Conservation (phyloP, 2,888 invertebrate species). For the Gerris lacustris region DNA sequence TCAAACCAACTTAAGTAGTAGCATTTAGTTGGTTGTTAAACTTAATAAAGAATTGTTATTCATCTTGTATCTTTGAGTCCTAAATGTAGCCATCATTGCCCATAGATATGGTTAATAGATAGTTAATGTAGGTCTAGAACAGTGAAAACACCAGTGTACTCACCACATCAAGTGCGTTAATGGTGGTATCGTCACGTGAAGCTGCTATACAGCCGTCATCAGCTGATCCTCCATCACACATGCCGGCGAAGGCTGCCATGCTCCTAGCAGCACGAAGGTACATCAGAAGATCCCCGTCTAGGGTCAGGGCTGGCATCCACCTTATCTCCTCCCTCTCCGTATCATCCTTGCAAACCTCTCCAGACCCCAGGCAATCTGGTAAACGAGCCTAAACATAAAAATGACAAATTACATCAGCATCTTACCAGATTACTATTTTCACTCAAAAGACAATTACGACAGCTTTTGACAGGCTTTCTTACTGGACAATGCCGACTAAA, state of each 20-base stretch:
- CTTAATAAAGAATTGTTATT: no score
- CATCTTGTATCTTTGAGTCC: no score
- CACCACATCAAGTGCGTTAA: constrained; percentile 88
- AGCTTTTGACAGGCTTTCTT: no score
- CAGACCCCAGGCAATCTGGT: constrained; percentile 44
- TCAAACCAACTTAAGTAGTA: no score
- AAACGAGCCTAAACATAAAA: constrained; percentile 44
- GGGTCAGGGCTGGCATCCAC: constrained; percentile 87
- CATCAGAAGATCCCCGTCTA: constrained; percentile 93
- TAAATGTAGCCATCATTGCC: no score
- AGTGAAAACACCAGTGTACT: constrained; percentile 31
- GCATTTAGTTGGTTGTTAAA: no score
- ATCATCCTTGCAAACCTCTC: constrained; percentile 12
- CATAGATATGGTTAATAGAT: no score
- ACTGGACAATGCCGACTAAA: no score
- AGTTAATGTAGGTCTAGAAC: no score
- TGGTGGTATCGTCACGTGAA: constrained; percentile 92
- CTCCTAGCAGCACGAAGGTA: constrained; percentile 92
- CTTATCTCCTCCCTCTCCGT: constrained; percentile 67
- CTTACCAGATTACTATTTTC: no score
- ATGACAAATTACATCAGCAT: background rate
- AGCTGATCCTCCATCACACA: constrained; percentile 95
- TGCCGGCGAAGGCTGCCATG: constrained; percentile 96
- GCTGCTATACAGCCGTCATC: constrained; percentile 96
- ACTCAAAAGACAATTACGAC: no score